Conservation (phyloP, 2,797 vertebrate species). For the Odontamblyopus lacepedii region DNA sequence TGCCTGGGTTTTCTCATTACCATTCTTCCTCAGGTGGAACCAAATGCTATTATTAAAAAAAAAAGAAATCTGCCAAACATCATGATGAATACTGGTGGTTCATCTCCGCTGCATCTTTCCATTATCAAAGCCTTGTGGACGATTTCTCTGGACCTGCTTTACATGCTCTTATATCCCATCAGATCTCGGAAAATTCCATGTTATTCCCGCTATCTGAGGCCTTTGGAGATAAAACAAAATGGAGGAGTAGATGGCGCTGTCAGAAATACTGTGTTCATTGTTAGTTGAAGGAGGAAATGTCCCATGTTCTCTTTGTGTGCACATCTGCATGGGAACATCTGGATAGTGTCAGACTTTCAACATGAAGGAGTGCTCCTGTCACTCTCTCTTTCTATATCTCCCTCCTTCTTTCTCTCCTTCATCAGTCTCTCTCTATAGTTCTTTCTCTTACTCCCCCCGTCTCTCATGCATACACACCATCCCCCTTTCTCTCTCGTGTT, state of each 20-base stretch:
- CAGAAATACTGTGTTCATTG: slow-evolving; percentile 66
- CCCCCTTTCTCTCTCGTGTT: too few relatives aligned
- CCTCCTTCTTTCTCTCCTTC: neutral
- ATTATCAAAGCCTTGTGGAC: slow-evolving; percentile 44
- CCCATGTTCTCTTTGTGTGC: slow-evolving; percentile 59
- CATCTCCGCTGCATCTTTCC: slow-evolving; percentile 38
- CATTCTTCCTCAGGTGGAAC: slow-evolving; percentile 56
- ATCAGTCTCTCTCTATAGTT: neutral
- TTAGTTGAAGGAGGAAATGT: slow-evolving; percentile 49
- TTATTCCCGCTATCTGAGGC: slow-evolving; percentile 25
- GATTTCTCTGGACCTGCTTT: slow-evolving; percentile 34
- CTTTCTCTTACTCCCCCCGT: neutral
- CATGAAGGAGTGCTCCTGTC: slow-evolving; percentile 59
- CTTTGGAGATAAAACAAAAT: slow-evolving; percentile 52
- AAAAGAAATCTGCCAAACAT: slow-evolving; percentile 28
- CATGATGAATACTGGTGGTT: slow-evolving; percentile 59
- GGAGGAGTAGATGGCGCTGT: slow-evolving; percentile 52
- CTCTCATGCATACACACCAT: neutral
- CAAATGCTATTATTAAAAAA: slow-evolving; percentile 20
- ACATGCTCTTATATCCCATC: slow-evolving; percentile 25
- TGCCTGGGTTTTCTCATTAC: slow-evolving; percentile 56
- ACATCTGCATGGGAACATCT: slow-evolving; percentile 80
- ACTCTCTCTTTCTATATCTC: slow-evolving; percentile 46
- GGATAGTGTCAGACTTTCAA: slow-evolving; percentile 71
- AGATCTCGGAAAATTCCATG: slow-evolving; percentile 12